Percentiles rank a stretch among this genome's conserved stretches.
Evolutionary conservation across 37 sponge, comb jelly and placozoan species (phyloP).

Genomic region (Aplysina aerophoba): DNA sequence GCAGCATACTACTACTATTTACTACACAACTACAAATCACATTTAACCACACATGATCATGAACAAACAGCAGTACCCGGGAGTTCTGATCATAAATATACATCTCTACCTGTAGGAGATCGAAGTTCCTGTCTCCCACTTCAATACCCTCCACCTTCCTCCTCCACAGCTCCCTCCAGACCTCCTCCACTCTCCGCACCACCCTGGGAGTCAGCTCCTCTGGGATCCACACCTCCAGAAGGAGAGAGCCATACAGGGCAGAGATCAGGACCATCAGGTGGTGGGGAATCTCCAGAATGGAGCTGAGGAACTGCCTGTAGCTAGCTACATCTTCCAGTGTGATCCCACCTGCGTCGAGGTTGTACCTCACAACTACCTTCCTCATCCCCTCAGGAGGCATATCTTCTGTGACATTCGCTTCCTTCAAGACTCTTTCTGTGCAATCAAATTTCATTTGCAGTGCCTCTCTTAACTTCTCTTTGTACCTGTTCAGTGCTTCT

Average conservation of each 20-base stretch:
- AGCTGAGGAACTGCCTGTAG: conserved; percentile 5
- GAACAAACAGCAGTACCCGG: no score
- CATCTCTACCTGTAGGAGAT: background rate
- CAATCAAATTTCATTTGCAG: no score
- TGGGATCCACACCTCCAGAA: background rate
- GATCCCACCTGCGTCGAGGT: conserved; percentile 24
- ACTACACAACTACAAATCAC: no score
- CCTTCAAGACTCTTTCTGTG: no score
- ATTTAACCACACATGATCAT: no score
- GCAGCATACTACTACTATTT: no score
- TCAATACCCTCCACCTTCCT: background rate
- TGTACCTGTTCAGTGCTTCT: no score
- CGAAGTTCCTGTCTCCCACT: background rate
- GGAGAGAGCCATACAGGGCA: background rate
- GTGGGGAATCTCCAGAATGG: background rate
- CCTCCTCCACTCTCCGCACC: background rate
- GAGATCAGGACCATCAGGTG: background rate
- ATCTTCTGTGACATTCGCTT: no score
- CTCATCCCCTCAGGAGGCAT: background rate
- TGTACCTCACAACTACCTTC: conserved; percentile 15
- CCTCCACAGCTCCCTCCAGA: conserved; percentile 13
- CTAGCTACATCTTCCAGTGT: background rate
- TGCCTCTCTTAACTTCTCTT: no score
- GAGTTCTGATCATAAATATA: no score
- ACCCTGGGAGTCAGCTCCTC: background rate